Conservation (phyloP, 2,888 invertebrate species). For the Melipona bicolor region DNA sequence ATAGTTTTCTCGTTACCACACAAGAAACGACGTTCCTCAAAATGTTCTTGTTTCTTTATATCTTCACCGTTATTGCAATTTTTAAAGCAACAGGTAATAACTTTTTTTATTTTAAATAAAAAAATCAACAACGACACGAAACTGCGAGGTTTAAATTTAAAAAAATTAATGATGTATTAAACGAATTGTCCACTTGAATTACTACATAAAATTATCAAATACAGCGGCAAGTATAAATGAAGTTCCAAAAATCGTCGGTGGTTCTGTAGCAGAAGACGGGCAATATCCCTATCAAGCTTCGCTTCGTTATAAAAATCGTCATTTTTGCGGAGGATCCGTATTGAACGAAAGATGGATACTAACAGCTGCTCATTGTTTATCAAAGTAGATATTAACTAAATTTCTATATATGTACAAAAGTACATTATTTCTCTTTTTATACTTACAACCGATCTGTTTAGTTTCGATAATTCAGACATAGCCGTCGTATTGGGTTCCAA, state of each 20-base stretch:
- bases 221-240: constrained; percentile 52
- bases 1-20: constrained; percentile 24
- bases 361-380: constrained; percentile 87
- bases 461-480: constrained; percentile 78
- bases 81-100: constrained; percentile 45
- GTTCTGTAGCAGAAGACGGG: constrained; percentile 85
- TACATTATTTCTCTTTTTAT: background rate
- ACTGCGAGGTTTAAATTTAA: background rate
- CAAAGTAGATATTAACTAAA: constrained; percentile 81
- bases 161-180: background rate
- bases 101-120: background rate
- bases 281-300: constrained; percentile 87
- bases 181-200: background rate
- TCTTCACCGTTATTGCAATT: constrained; percentile 11
- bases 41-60: constrained; percentile 51
- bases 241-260: constrained; percentile 84
- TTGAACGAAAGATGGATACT: constrained; percentile 86
- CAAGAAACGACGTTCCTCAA: background rate
- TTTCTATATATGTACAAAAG: background rate
- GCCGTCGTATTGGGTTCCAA: constrained; percentile 78
- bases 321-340: constrained; percentile 87
- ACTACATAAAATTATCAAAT: constrained; percentile 2
- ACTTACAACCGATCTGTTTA: constrained; percentile 41
- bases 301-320: constrained; percentile 85
- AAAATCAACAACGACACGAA: background rate